Base-by-base conservation (phyloP, 1,140 invertebrate species). In the Drosophila tropicalis region DNA sequence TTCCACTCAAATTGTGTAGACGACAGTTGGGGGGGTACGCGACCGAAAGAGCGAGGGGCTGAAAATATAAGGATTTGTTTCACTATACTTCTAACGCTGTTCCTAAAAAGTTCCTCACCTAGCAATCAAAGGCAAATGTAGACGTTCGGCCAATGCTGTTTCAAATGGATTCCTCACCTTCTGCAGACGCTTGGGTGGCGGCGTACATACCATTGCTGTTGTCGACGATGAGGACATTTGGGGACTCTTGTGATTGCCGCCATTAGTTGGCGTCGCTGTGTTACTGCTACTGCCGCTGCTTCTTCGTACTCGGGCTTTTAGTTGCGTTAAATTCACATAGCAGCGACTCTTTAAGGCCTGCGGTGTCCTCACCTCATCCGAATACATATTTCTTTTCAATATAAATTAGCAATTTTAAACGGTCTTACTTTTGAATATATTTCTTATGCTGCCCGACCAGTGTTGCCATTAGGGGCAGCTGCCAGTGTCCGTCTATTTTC, bases 1-100 rank as follows among this genome's bases (percentile, higher is more conserved):
- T 91, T 94, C 94, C 94, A 94, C 44, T 89, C 83, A 70, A 94
- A 94, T 10, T 79, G 84, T 5, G 93, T 92, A 22, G 93, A 93
- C 22, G 90, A 91, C 7, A 92, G 62, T 55, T 92, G 91, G 0
- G 91, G 91, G 91, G 1, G 91, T 92, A n/a, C 60, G 77, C 17
- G 60, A 77, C 1, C 72, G 90, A 65, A 92, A 92, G 1, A 92
- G 68, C 5, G 91, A 92, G 0, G 91, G 91, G 64, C 91, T 92
- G 47, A 12, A 70, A 57, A 44, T 12, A 6, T 19, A 55, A 32
- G 10, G 12, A 17, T 7, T 36, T n/a, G 17, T 1, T 36, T 60
- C 41, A 5, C 3, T 10, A 4, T 12, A 25, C 3, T n/a, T 39
- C 12, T 39, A 5, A 12, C 2, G 3, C 10, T 4, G 3, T 12